A percentile compares a stretch with the other conserved stretches of the same genome.
Conservation (phyloP, 2,797 vertebrate genomes). For the Hippopotamyrus pictus region DNA sequence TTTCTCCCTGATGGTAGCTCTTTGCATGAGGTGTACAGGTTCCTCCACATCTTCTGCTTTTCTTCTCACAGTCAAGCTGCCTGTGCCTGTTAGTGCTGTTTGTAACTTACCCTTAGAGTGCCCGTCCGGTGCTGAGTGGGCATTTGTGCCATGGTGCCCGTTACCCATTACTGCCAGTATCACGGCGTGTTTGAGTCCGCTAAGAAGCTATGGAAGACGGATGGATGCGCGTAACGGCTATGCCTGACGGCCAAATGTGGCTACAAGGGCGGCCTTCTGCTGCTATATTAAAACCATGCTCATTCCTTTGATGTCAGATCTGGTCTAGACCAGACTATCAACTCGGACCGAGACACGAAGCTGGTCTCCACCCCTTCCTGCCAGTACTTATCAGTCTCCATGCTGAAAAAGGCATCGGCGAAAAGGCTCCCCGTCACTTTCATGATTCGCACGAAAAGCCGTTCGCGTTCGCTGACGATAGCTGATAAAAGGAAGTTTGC, state of each 20-base stretch:
- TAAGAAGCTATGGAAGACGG: not conserved
- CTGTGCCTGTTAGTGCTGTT: not conserved
- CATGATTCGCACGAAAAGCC: not conserved
- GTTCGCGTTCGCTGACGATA: not conserved
- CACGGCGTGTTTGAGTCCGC: not conserved
- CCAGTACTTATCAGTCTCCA: not conserved
- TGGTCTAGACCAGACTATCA: constrained; percentile 6
- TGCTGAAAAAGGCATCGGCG: not conserved
- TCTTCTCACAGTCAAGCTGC: not conserved
- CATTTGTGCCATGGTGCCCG: not conserved
- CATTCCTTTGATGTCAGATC: not conserved
- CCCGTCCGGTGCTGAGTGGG: not conserved
- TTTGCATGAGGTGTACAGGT: not conserved
- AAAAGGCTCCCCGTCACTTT: not conserved
- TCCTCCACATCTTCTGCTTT: not conserved
- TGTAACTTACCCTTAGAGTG: not conserved
- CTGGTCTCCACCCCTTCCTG: not conserved
- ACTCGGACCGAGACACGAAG: not conserved
- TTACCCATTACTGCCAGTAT: not conserved
- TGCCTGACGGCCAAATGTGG: not conserved
- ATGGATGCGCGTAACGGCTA: not conserved
- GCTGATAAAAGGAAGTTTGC: not conserved
- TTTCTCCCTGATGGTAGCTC: not conserved
- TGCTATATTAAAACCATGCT: not conserved
- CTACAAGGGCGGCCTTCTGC: not conserved